Percentiles rank a stretch among this genome's conserved stretches.
Conservation (phyloP, 2,797 vertebrate species). For the Lutjanus campechanus region DNA sequence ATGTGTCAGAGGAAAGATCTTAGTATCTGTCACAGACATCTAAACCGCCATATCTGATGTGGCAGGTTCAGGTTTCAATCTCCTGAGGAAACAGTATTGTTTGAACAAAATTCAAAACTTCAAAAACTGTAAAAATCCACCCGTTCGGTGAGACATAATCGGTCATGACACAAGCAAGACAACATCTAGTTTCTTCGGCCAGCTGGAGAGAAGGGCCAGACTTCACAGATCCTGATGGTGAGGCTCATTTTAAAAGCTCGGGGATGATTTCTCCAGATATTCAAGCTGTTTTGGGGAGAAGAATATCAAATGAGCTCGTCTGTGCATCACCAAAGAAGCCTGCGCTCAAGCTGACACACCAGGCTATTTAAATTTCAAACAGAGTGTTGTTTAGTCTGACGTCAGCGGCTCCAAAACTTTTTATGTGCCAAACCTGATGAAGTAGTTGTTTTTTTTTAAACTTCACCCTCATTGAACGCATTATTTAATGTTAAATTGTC, state of each 20-base stretch:
- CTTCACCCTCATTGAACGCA: conserved; percentile 24
- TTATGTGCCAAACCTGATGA: conserved; percentile 48
- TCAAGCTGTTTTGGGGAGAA: conserved; percentile 25
- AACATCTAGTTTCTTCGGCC: conserved; percentile 33
- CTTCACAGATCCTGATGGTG: conserved; percentile 1
- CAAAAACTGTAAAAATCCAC: conserved; percentile 20
- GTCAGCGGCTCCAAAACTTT: conserved; percentile 38
- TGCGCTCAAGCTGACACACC: conserved; percentile 28
- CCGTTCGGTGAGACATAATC: conserved; percentile 33
- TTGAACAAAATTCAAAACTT: conserved; percentile 19
- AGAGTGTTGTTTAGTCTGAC: conserved; percentile 31
- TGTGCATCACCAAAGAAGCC: conserved; percentile 20
- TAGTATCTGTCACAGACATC: conserved; percentile 34
- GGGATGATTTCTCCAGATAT: conserved; percentile 39
- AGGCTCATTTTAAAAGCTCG: conserved; percentile 24
- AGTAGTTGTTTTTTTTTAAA: conserved; percentile 27
- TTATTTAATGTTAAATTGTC: conserved; percentile 71
- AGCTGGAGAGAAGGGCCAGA: conserved; percentile 12
- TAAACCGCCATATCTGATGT: conserved; percentile 27
- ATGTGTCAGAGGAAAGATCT: conserved; percentile 19
- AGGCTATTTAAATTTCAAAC: conserved; percentile 47
- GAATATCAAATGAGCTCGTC: conserved; percentile 26
- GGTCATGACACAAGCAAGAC: conserved; percentile 28
- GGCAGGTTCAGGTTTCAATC: conserved; percentile 35
- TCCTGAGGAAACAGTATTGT: conserved; percentile 22